Percentiles rank a stretch among this genome's conserved stretches.
Conservation (phyloP, 2,888 invertebrate species). For the Amphipyra tragopoginis region DNA sequence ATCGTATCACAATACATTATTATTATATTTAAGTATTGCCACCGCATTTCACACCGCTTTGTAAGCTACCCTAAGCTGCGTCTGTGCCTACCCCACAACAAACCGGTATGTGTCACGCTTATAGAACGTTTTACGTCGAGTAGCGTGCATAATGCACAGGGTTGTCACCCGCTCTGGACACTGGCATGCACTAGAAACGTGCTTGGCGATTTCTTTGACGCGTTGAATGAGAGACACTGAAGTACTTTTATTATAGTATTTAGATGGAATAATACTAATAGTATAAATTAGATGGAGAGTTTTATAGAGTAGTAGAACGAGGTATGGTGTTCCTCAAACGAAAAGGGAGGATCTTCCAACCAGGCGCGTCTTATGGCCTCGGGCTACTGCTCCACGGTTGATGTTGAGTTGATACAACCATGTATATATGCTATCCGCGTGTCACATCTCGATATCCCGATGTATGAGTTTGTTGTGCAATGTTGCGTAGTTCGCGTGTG, state of each 20-base stretch:
- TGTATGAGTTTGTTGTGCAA: no score
- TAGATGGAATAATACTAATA: neutral
- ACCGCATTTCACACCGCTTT: constrained; percentile 51
- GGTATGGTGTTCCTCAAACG: no score
- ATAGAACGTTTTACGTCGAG: constrained; percentile 51
- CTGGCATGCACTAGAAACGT: neutral
- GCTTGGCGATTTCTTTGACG: neutral
- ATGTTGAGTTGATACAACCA: no score
- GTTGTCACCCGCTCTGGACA: constrained; percentile 27
- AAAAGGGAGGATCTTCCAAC: no score
- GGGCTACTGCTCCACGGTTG: no score
- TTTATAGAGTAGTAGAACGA: no score
- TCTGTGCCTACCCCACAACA: constrained; percentile 47
- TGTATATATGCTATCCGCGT: no score
- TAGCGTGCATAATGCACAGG: constrained; percentile 53
- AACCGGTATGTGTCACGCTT: constrained; percentile 54
- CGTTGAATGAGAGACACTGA: neutral
- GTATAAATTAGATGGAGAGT: no score
- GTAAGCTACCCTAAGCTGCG: constrained; percentile 40
- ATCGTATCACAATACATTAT: constrained; percentile 38
- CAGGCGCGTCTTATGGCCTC: no score
- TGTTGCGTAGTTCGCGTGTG: no score
- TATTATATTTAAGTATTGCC: constrained; percentile 55
- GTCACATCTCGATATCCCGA: no score
- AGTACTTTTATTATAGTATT: no score